These are phyloP conservation scores for Mastomys coucha DNA, from an alignment of 2,113 vertebrate species.

Conservation along the genomic window DNA sequence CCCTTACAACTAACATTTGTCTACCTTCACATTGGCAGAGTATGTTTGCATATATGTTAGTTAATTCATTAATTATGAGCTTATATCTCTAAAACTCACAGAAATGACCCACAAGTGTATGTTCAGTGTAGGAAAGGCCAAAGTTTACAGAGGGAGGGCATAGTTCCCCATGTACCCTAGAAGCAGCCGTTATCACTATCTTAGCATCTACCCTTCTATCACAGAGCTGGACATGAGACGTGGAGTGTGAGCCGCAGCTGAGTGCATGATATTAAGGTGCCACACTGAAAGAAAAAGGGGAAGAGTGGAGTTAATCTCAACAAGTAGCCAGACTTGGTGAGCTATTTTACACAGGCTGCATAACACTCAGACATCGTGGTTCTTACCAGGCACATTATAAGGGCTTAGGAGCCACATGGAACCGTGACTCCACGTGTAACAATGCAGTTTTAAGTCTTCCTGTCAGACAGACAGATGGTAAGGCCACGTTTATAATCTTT, in stretches of 20 bases:
- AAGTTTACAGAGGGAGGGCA: no score
- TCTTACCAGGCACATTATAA: not conserved
- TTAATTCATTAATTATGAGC: not conserved
- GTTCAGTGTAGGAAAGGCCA: not conserved
- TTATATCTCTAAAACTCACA: conserved; percentile 38
- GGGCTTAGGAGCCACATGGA: not conserved
- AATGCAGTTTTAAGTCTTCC: not conserved
- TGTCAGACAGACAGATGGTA: not conserved
- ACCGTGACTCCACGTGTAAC: not conserved
- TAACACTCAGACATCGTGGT: conserved; percentile 6
- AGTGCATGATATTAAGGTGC: not conserved
- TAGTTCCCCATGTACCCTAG: not conserved
- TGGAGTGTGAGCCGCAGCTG: not conserved
- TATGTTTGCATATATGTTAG: not conserved
- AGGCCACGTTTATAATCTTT: not conserved
- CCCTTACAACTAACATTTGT: not conserved
- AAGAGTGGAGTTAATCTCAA: not conserved
- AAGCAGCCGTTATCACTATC: not conserved
- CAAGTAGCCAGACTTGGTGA: not conserved
- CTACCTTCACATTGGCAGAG: not conserved
- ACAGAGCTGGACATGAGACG: not conserved
- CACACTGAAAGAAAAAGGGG: not conserved
- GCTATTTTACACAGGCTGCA: not conserved
- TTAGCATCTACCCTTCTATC: not conserved
- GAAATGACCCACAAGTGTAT: not conserved